These are phyloP conservation scores for Schmidtea mediterranea DNA, from an alignment of 1,140 invertebrate species.

Conservation along the genomic window DNA sequence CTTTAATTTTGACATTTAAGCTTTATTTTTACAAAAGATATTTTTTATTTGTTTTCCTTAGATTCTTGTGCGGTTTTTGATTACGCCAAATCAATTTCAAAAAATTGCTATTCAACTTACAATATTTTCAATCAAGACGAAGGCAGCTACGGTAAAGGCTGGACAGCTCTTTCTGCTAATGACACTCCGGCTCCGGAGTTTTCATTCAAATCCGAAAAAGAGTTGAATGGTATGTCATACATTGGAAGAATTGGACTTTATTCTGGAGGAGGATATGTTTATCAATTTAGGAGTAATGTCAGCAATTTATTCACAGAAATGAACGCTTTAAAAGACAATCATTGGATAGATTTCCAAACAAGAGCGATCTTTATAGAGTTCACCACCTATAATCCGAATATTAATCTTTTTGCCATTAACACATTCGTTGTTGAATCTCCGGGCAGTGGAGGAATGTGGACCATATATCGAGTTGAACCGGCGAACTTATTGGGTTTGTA, in stretches of 20 bases:
- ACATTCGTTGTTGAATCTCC: constrained; percentile 31
- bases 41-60: constrained; percentile 2
- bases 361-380: constrained; percentile 34
- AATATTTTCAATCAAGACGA: constrained; percentile 15
- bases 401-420: constrained; percentile 29
- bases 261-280: constrained; percentile 33
- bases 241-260: constrained; percentile 28
- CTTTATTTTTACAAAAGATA: too few species aligned
- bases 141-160: constrained; percentile 15
- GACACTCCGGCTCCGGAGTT: constrained; percentile 17
- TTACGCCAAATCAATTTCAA: not conserved
- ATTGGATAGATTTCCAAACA: constrained; percentile 33
- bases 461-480: constrained; percentile 30
- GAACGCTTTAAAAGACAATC: constrained; percentile 17
- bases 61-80: not conserved
- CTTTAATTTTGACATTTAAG: too few species aligned
- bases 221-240: constrained; percentile 28
- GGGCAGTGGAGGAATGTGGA: constrained; percentile 29
- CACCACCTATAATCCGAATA: constrained; percentile 31
- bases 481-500: constrained; percentile 19
- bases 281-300: constrained; percentile 25
- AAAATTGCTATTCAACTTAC: not conserved
- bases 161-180: constrained; percentile 11
- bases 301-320: constrained; percentile 18
- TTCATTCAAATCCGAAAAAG: constrained; percentile 15